Percentiles rank a stretch among this genome's conserved stretches.
Conservation (phyloP, 2,113 vertebrate species). For the Nansenia antarctica region DNA sequence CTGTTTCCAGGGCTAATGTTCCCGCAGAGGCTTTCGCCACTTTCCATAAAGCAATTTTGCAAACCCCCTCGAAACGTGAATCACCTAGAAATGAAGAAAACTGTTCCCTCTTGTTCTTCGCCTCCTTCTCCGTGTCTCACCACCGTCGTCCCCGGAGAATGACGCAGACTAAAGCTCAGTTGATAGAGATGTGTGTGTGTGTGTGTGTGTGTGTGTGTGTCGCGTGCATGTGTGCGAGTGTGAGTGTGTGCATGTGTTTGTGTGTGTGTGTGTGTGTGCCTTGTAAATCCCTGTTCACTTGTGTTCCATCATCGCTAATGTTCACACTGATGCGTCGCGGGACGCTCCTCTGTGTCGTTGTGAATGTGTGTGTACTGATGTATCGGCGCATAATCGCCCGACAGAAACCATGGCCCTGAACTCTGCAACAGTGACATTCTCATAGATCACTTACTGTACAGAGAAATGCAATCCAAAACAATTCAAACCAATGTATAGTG, state of each 20-base stretch:
- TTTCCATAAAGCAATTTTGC: slow-evolving; percentile 73
- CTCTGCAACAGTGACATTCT: slow-evolving; percentile 30
- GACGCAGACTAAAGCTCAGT: slow-evolving; percentile 28
- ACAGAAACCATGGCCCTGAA: slow-evolving; percentile 35
- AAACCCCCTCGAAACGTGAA: slow-evolving; percentile 62
- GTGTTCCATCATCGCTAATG: slow-evolving; percentile 56
- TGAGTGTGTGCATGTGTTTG: background rate
- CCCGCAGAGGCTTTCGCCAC: slow-evolving; percentile 53
- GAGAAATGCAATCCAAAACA: slow-evolving; percentile 6
- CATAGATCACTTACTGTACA: slow-evolving; percentile 30
- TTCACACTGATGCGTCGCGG: slow-evolving; percentile 46
- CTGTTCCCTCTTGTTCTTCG: slow-evolving; percentile 14
- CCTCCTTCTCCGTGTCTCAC: slow-evolving; percentile 3
- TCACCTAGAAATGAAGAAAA: slow-evolving; percentile 67
- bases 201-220: background rate
- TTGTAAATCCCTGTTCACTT: slow-evolving; percentile 54
- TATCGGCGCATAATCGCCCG: slow-evolving; percentile 40
- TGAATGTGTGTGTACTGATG: slow-evolving; percentile 17
- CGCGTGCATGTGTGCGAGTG: background rate
- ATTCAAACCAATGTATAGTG: background rate
- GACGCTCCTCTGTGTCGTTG: slow-evolving; percentile 24
- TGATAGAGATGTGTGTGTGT: slow-evolving; percentile 16
- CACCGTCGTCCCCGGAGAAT: slow-evolving; percentile 18
- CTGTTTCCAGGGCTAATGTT: slow-evolving; percentile 62
- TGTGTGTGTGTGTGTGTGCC: background rate